Conservation (phyloP, 2,888 invertebrate species). For the Hemaris fuciformis region DNA sequence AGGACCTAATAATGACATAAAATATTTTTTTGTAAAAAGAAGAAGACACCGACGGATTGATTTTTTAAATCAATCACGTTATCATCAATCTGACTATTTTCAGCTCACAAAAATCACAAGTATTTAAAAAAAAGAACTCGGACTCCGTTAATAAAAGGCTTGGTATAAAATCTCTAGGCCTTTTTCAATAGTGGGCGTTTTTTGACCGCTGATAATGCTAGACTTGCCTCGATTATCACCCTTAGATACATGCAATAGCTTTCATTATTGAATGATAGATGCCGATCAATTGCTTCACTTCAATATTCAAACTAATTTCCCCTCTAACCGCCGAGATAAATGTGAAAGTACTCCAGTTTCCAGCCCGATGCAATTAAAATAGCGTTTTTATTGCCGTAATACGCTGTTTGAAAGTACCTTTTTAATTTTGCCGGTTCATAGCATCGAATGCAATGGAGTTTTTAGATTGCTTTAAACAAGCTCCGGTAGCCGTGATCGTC, state of each 20-base stretch:
- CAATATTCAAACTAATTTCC: background rate
- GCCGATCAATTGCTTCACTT: background rate
- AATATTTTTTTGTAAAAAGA: no score
- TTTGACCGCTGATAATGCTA: no score
- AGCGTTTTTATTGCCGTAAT: background rate
- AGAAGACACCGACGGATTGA: no score
- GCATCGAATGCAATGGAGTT: background rate
- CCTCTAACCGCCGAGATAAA: background rate
- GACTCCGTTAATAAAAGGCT: no score
- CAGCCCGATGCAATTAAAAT: background rate
- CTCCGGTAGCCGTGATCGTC: conserved; percentile 80
- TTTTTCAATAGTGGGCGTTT: no score
- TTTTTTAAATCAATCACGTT: no score
- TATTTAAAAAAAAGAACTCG: no score
- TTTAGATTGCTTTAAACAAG: conserved; percentile 15
- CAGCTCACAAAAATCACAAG: no score
- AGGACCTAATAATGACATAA: no score
- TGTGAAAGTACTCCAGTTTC: conserved; percentile 15
- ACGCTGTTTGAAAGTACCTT: background rate
- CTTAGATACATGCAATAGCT: background rate
- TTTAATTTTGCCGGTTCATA: background rate
- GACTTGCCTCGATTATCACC: no score
- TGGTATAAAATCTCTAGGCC: no score
- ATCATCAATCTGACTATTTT: no score
- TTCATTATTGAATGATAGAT: background rate